Evolutionary conservation across 2,888 invertebrate genomes (phyloP).

Genomic region (Patella pellucida): DNA sequence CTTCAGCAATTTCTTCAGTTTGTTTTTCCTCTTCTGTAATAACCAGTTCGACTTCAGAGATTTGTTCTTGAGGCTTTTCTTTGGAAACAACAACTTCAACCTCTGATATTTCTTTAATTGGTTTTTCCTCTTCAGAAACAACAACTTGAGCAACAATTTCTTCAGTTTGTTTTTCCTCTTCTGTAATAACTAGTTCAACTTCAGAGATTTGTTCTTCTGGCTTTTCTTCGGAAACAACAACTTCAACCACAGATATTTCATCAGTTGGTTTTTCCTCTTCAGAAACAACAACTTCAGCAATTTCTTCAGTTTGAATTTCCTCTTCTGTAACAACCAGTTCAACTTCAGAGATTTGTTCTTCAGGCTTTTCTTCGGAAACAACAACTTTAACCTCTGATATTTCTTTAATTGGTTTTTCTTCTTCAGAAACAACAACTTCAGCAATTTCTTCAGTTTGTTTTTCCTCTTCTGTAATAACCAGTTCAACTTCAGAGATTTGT

Average conservation of each 20-base stretch:
- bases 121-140: slow-evolving; percentile 14
- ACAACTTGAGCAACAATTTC: slow-evolving; percentile 2
- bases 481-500: not conserved
- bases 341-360: not conserved
- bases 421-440: not conserved
- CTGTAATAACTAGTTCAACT: not conserved
- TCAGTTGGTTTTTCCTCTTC: not conserved
- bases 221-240: not conserved
- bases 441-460: not conserved
- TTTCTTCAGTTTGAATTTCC: not conserved
- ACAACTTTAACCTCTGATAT: not conserved
- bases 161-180: not conserved
- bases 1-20: slow-evolving; percentile 25
- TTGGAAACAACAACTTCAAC: not conserved
- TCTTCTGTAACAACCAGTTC: not conserved
- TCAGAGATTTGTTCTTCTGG: not conserved
- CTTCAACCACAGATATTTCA: not conserved
- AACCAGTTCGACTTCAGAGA: not conserved
- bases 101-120: slow-evolving; percentile 13
- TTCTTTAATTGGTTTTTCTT: not conserved
- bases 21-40: slow-evolving; percentile 2
- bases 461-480: not conserved
- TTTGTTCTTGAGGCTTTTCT: slow-evolving; percentile 15
- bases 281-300: not conserved
- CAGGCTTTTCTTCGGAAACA: slow-evolving; percentile 12